Base-by-base conservation (phyloP, 2,888 invertebrate species). In the Panopea generosa region DNA sequence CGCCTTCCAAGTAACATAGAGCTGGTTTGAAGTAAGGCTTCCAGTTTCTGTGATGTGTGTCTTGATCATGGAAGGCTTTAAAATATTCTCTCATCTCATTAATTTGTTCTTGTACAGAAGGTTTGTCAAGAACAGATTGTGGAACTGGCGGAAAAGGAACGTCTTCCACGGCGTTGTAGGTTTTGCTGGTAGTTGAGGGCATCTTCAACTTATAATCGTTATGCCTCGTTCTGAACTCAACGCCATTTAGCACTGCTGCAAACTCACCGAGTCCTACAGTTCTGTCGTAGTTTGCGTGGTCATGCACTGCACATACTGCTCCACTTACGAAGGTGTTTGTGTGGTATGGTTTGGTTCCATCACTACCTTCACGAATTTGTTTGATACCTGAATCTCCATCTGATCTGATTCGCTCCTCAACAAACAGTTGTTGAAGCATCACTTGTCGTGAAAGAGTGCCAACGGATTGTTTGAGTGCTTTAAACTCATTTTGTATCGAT, bases 201-300 rank as follows among this genome's bases (percentile, higher is more conserved):
- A 87, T 88, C 9, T 60, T 27, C 22, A 89, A 81, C 40, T 85
- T 83, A 82, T 88, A 90, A 75, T 90, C 90, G 70, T 90, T 90
- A 78, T 90, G 90, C 14, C 90, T 75, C 2, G 90, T 90, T 40
- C 88, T 69, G 81, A 90, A 90, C 56, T 89, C 88, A 3, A 90
- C 85, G 0, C 90, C 90, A 53, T 90, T 90, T 24, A 90, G 65
- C 1, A 88, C 89, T 1, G 71, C 87, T 6, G 81, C 74, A 14
- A 89, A 53, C 74, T 87, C 86, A 24, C 90, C 87, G 78, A 89
- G 59, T 38, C 90, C 88, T 43, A 84, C 70, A 0, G 90, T 90
- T 2, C 84, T 66, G 55, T 84, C 82, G 57, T 87, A 84, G 74
- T 90, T 85, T 7, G 87, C 65, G 68, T 90, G 90, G 59, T 90